Evolutionary conservation across 2,113 vertebrate genomes (phyloP).

Genomic region (Charina bottae): DNA sequence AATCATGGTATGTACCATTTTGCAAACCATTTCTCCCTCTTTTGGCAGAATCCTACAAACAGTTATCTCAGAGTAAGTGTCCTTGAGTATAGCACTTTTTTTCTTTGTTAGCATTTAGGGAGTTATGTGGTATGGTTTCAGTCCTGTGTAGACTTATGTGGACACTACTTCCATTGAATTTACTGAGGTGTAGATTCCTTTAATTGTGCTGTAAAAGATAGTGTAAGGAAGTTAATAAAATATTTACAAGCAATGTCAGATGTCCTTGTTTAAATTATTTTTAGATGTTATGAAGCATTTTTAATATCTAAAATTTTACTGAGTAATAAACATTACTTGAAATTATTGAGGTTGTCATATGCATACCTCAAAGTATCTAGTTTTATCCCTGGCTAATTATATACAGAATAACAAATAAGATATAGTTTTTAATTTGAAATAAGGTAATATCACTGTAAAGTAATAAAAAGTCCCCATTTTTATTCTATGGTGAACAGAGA

Average conservation of each 20-base stretch:
- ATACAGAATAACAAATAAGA: neutral
- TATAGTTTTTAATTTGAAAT: neutral
- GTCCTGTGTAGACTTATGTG: neutral
- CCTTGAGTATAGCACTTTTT: neutral
- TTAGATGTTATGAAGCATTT: neutral
- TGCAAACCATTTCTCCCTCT: neutral
- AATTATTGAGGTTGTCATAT: neutral
- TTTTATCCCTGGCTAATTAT: neutral
- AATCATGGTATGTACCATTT: constrained; percentile 58
- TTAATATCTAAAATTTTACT: neutral
- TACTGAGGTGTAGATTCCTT: neutral
- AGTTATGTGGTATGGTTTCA: neutral
- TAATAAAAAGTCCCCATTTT: neutral
- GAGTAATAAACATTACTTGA: neutral
- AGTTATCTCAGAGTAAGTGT: neutral
- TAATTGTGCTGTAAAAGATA: neutral
- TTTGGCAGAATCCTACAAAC: neutral
- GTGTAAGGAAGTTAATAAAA: neutral
- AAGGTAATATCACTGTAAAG: neutral
- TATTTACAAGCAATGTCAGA: neutral
- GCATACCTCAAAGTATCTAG: neutral
- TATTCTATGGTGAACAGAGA: neutral
- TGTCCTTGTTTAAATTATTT: neutral
- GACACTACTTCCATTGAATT: neutral
- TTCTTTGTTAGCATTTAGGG: neutral